phyloP scores from a whole-genome alignment of 2,113 vertebrate genomes.

The Brachyistius frenatus region DNA sequence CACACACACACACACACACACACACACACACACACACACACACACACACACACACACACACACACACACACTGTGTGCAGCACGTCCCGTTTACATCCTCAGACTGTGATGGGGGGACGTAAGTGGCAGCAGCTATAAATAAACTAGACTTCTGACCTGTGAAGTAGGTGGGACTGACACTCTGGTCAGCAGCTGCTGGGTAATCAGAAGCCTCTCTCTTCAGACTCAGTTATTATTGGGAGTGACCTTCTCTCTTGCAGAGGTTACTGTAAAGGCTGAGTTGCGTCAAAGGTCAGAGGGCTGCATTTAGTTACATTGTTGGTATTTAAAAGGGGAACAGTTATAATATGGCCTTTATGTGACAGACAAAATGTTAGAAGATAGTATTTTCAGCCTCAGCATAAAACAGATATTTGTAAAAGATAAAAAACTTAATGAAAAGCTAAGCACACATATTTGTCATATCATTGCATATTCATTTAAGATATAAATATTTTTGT shows the following conservation, averaged over 20 bases:
- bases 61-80: slow-evolving; percentile 12
- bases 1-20: not conserved
- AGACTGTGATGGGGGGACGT: slow-evolving; percentile 15
- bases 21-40: not conserved
- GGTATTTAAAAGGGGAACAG: slow-evolving; percentile 70
- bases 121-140: slow-evolving; percentile 79
- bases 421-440: not conserved
- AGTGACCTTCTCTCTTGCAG: slow-evolving; percentile 79
- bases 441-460: not conserved
- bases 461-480: not conserved
- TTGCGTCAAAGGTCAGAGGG: slow-evolving; percentile 77
- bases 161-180: slow-evolving; percentile 76
- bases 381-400: not conserved
- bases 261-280: slow-evolving; percentile 77
- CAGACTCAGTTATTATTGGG: slow-evolving; percentile 82
- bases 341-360: slow-evolving; percentile 44
- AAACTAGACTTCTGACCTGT: slow-evolving; percentile 78
- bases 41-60: too few relatives aligned
- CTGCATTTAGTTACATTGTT: slow-evolving; percentile 75
- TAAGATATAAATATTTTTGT: too few relatives aligned
- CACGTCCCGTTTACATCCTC: not conserved
- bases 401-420: not conserved
- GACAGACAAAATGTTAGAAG: not conserved
- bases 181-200: slow-evolving; percentile 78
- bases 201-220: slow-evolving; percentile 79